phyloP scores from a whole-genome alignment of 2,113 vertebrate species.

The Onychostoma macrolepis region DNA sequence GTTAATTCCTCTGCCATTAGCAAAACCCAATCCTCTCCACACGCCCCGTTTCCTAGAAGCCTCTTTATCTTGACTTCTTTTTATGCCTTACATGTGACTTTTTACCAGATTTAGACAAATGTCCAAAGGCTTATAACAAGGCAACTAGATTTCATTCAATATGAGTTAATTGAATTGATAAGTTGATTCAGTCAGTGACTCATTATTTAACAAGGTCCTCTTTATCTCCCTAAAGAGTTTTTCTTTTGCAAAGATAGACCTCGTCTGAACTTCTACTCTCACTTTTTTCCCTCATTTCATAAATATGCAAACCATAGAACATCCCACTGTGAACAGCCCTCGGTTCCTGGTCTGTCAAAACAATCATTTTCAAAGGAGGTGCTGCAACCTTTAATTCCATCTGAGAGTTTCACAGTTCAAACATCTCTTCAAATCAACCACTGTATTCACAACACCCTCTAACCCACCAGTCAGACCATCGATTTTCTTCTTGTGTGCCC shows the following conservation, averaged over 20 bases:
- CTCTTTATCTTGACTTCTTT: not conserved
- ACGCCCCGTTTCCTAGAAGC: not conserved
- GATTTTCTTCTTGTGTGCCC: slow-evolving; percentile 23
- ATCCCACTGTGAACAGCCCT: not conserved
- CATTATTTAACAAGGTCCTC: not conserved
- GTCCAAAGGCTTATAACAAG: not conserved
- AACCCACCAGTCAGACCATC: slow-evolving; percentile 1
- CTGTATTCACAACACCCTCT: not conserved
- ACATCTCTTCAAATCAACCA: not conserved
- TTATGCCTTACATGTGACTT: not conserved
- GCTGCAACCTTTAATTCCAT: not conserved
- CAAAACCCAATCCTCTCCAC: not conserved
- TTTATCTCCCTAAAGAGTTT: not conserved
- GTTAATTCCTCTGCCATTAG: slow-evolving; percentile 10
- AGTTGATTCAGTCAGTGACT: not conserved
- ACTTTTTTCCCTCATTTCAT: not conserved
- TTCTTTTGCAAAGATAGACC: slow-evolving; percentile 2
- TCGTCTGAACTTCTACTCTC: not conserved
- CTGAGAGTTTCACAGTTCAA: not conserved
- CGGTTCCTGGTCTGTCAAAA: not conserved
- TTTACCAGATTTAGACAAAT: not conserved
- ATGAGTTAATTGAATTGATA: not conserved
- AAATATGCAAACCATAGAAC: not conserved
- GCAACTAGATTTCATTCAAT: slow-evolving; percentile 1
- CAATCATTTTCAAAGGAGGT: not conserved